Conservation (phyloP, 1,140 invertebrate genomes). For the Drosophila sechellia region DNA sequence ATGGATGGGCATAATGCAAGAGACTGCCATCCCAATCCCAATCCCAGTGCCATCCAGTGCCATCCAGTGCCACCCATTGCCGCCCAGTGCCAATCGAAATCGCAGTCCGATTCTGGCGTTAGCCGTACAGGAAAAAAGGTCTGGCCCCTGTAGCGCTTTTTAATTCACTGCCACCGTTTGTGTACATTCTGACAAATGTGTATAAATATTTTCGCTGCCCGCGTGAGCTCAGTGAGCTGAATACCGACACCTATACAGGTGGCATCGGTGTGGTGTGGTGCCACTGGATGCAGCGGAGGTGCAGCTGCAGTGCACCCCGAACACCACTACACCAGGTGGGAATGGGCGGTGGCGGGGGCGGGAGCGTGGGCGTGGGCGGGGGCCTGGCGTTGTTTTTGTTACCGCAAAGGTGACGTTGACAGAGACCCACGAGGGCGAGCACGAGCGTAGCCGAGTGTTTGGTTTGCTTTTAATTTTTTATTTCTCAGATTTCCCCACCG, state of each 20-base stretch:
- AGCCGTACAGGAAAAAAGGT: slow-evolving; percentile 28
- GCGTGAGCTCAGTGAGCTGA: slow-evolving; percentile 30
- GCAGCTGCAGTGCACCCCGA: background rate
- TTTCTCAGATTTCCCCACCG: slow-evolving; percentile 56
- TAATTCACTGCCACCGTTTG: slow-evolving; percentile 61
- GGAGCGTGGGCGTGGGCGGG: slow-evolving; percentile 2
- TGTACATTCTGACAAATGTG: slow-evolving; percentile 43
- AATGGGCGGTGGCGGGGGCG: background rate
- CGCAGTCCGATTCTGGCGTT: slow-evolving; percentile 6
- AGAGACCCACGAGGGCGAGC: slow-evolving; percentile 13
- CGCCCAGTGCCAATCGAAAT: background rate
- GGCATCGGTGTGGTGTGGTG: background rate
- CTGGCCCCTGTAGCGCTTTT: slow-evolving; percentile 60
- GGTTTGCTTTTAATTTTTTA: slow-evolving; percentile 77
- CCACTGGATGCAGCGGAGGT: background rate
- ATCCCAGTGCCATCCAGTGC: too few species aligned
- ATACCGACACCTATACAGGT: slow-evolving; percentile 53
- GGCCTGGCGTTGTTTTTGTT: slow-evolving; percentile 39
- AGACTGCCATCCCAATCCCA: background rate
- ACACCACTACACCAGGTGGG: too few species aligned
- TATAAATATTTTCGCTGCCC: slow-evolving; percentile 67
- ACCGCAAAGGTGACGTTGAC: slow-evolving; percentile 65
- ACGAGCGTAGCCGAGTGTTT: slow-evolving; percentile 49
- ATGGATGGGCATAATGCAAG: slow-evolving; percentile 22
- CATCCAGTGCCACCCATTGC: background rate